Base-by-base conservation (phyloP, 2,888 invertebrate genomes). In the Andrena fulva region DNA sequence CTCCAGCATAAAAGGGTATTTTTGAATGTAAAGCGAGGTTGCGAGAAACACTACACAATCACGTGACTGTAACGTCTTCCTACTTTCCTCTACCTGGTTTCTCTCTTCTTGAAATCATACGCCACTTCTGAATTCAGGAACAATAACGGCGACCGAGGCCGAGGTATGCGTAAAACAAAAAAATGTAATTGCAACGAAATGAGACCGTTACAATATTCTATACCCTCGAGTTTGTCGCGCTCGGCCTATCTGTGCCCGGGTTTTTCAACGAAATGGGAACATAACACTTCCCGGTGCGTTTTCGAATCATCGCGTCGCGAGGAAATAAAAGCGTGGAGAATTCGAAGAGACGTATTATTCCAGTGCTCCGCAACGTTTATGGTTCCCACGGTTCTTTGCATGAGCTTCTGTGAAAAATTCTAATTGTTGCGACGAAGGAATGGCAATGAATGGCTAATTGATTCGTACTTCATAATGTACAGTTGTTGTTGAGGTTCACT, bases 201-300 rank as follows among this genome's bases (percentile, higher is more conserved):
- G 62, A 20, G 67, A 74, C 16, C 20, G 35, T 42, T 52, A 29
- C 10, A 33, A 16, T 10, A 35, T 35, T 60, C n/a, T 52, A 20
- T 33, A 60, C 6, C 12, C 27, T 56, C 50, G 24, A 54, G 67
- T 72, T 73, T 33, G 66, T 60, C 35, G 27, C 66, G 8, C 59
- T 50, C 59, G n/a, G 52, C 52, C 62, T 79, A 63, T 63, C 56
- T n/a, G 48, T 54, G 75, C 52, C 42, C 29, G 24, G 31, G 27
- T 62, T 74, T 78, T 77, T 64, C 68, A 64, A 63, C 48, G 63
- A 12, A 63, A 67, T 50, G 69, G 24, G 60, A 50, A 20, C 69
- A 52, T 35, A 64, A 66, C 76, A 59, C 24, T 27, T 59, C 24
- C 33, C 29, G 4, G 35, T 64, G 42, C 31, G 56, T 10, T 63